Evolutionary conservation across 2,113 vertebrate species (phyloP).

Genomic region (Paraplagusia blochii): DNA sequence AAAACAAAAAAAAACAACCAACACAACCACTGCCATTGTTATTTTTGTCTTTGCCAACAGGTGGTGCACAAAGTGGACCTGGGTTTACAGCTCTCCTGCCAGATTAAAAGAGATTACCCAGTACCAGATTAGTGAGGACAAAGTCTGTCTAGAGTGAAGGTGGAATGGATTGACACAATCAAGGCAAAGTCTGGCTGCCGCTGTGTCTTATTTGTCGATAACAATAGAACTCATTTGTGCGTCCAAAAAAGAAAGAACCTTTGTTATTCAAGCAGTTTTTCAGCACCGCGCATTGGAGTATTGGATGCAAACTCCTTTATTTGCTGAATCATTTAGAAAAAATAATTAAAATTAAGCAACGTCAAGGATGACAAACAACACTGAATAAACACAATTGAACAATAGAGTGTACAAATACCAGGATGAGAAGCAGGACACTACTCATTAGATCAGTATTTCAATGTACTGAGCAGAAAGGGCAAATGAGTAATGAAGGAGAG

Average conservation of each 20-base stretch:
- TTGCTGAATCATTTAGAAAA: background rate
- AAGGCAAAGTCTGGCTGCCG: background rate
- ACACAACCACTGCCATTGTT: background rate
- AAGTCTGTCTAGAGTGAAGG: conserved; percentile 24
- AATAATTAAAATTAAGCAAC: too few relatives aligned
- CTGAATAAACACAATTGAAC: background rate
- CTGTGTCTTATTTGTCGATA: background rate
- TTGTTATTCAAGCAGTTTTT: background rate
- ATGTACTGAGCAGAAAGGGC: background rate
- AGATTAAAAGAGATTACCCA: conserved; percentile 58
- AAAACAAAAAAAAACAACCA: background rate
- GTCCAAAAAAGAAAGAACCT: too few relatives aligned
- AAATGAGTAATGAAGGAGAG: too few relatives aligned
- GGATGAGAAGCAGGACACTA: background rate
- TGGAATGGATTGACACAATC: background rate
- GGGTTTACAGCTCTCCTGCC: conserved; percentile 16
- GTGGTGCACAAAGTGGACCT: conserved; percentile 35
- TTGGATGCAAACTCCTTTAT: background rate
- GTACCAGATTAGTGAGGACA: conserved; percentile 46
- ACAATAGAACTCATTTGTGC: background rate
- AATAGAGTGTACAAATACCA: too few relatives aligned
- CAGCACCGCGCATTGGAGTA: too few relatives aligned
- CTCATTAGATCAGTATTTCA: background rate
- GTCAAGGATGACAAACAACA: background rate
- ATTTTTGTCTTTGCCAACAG: conserved; percentile 21